A percentile compares a stretch with the other conserved stretches of the same genome.
Evolutionary conservation across 2,888 invertebrate genomes (phyloP).

Genomic region (Hybos culiciformis): DNA sequence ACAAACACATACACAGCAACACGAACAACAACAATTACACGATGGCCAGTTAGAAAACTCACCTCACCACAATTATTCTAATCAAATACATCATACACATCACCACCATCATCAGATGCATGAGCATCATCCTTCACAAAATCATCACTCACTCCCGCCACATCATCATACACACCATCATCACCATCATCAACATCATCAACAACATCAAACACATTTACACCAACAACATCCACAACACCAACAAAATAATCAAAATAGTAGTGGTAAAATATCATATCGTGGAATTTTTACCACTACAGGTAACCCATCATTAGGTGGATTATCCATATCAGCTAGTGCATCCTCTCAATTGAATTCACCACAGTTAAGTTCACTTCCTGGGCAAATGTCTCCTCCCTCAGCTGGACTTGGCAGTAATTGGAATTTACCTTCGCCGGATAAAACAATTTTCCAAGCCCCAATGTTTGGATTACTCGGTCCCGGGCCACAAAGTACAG

Average conservation of each 20-base stretch:
- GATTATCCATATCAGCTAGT: slow-evolving; percentile 14
- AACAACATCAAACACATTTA: slow-evolving; percentile 22
- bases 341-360: slow-evolving; percentile 27
- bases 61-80: slow-evolving; percentile 15
- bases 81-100: slow-evolving; percentile 20
- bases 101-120: slow-evolving; percentile 23
- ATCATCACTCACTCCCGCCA: slow-evolving; percentile 21
- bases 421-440: slow-evolving; percentile 59
- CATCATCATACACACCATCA: slow-evolving; percentile 26
- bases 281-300: slow-evolving; percentile 61
- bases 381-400: slow-evolving; percentile 41
- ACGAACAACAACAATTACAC: slow-evolving; percentile 19
- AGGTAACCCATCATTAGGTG: slow-evolving; percentile 37
- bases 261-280: slow-evolving; percentile 45
- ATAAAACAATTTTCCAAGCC: slow-evolving; percentile 49
- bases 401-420: slow-evolving; percentile 47
- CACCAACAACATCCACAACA: slow-evolving; percentile 35
- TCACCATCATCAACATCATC: slow-evolving; percentile 19
- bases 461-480: slow-evolving; percentile 51
- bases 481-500: slow-evolving; percentile 39
- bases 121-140: slow-evolving; percentile 22
- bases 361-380: slow-evolving; percentile 31
- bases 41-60: slow-evolving; percentile 14
- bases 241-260: slow-evolving; percentile 31
- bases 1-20: slow-evolving; percentile 19